These are phyloP conservation scores for Panagrolaimus sp. DNA, from an alignment of 1,140 invertebrate genomes.

Conservation along the genomic window DNA sequence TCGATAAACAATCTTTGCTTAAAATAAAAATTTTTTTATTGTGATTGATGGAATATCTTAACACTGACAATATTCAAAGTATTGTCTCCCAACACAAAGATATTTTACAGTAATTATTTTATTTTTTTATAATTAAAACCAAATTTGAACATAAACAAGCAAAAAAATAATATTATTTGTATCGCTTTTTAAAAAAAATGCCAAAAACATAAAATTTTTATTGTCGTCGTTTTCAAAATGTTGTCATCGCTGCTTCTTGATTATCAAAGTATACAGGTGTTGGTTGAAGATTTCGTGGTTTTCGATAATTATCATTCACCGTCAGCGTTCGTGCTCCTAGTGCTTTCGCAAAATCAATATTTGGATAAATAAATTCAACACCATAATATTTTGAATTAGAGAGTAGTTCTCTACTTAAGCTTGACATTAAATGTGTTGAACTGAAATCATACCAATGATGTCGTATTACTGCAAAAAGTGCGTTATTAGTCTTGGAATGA, in stretches of 20 bases:
- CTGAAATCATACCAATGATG: conserved; percentile 55
- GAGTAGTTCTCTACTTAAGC: conserved; percentile 42
- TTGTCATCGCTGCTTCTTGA: conserved; percentile 31
- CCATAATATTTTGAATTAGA: conserved; percentile 52
- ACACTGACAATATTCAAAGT: not conserved
- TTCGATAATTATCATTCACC: conserved; percentile 27
- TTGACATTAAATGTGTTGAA: conserved; percentile 39
- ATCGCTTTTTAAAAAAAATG: too few relatives aligned
- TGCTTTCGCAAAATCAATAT: conserved; percentile 49
- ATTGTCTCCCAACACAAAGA: too few relatives aligned
- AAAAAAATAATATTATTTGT: not conserved
- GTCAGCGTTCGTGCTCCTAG: conserved; percentile 42
- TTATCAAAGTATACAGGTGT: conserved; percentile 54
- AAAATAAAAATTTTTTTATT: not conserved
- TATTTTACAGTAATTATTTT: too few relatives aligned
- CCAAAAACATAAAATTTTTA: too few relatives aligned
- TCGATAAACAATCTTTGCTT: too few relatives aligned
- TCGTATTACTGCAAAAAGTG: conserved; percentile 41
- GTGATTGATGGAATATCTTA: not conserved
- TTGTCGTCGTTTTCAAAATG: not conserved
- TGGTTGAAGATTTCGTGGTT: conserved; percentile 50
- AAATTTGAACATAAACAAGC: not conserved
- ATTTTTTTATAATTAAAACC: not conserved
- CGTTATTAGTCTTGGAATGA: not conserved
- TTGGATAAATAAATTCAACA: conserved; percentile 56